phyloP scores from a whole-genome alignment of 2,888 invertebrate genomes.

The Callimorpha dominula region DNA sequence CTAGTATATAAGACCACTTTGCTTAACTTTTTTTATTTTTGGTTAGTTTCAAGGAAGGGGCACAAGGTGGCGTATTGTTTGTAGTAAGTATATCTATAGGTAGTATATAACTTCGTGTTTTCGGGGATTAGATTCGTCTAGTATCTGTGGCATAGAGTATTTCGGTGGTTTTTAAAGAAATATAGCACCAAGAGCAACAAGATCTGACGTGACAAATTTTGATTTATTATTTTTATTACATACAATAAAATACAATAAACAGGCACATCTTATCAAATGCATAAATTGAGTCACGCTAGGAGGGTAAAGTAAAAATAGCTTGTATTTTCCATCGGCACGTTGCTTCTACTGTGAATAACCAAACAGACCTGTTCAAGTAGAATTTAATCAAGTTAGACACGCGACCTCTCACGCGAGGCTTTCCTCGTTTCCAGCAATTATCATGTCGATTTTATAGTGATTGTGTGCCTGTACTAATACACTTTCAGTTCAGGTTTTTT shows the following conservation, averaged over 20 bases:
- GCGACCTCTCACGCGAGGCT: constrained; percentile 57
- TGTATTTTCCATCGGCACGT: constrained; percentile 53
- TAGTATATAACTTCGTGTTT: no score
- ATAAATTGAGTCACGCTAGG: constrained; percentile 48
- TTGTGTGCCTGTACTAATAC: constrained; percentile 39
- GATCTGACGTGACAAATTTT: no score
- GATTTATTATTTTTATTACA: neutral
- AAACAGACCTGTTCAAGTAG: constrained; percentile 58
- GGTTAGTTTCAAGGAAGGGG: no score
- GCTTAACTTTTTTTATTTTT: no score
- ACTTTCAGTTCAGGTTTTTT: neutral
- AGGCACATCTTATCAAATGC: constrained; percentile 41
- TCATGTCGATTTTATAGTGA: constrained; percentile 58
- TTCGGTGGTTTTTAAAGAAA: no score
- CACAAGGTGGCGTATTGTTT: no score
- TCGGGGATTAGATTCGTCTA: no score
- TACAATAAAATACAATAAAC: constrained; percentile 22
- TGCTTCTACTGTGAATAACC: constrained; percentile 54
- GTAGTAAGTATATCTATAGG: no score
- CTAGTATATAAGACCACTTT: no score
- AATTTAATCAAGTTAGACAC: constrained; percentile 64
- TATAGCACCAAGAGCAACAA: no score
- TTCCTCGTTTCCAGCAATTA: constrained; percentile 58
- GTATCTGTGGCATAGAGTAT: no score
- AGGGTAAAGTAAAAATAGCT: constrained; percentile 46